Evolutionary conservation across 2,888 invertebrate species (phyloP).

Genomic region (Nephrotoma appendiculata): DNA sequence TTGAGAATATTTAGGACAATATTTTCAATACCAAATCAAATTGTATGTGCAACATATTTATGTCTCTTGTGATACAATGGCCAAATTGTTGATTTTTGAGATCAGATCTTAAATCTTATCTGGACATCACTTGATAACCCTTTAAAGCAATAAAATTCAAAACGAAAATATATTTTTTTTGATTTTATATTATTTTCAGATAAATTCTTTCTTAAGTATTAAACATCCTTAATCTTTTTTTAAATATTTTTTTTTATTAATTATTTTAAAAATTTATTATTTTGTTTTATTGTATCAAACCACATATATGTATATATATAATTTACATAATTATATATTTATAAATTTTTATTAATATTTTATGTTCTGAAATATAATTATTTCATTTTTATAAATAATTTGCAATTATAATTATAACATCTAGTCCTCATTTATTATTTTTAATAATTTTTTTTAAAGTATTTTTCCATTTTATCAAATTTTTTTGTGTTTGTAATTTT

Average conservation of each 20-base stretch:
- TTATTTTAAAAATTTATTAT: neutral
- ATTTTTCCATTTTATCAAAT: neutral
- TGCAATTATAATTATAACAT: neutral
- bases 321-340: neutral
- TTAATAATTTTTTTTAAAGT: neutral
- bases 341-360: neutral
- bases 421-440: neutral
- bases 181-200: neutral
- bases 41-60: no score
- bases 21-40: no score
- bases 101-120: no score
- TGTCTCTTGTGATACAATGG: no score
- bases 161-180: neutral
- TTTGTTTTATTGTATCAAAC: conserved; percentile 3
- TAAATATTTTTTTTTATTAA: neutral
- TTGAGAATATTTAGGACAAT: no score
- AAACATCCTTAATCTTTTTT: neutral
- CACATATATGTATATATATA: neutral
- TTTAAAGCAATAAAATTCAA: neutral
- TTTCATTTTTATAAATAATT: neutral
- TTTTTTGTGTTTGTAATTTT: neutral
- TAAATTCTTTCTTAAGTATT: neutral
- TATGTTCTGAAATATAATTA: neutral
- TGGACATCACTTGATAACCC: no score
- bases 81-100: no score